Evolutionary conservation across 2,113 vertebrate species (phyloP), one percentile per base, ranked within the genome.

Genomic region (Zapornia atra): DNA sequence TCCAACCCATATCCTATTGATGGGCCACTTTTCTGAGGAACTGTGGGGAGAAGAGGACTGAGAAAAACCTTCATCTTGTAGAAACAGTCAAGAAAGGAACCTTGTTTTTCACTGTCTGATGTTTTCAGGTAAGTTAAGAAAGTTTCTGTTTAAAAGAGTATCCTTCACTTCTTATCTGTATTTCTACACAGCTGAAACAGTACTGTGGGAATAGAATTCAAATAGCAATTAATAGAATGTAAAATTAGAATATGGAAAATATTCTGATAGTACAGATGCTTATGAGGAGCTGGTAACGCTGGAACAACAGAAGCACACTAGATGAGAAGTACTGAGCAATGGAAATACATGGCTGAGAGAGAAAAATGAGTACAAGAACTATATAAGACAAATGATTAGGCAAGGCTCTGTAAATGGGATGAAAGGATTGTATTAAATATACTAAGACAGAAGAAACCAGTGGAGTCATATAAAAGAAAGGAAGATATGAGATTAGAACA

Each of bases 401-500:
- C 21, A 71, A 60, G 25, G 11, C 38, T 90, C 48, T 61, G 44
- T 31, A 93, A 94, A 64, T 59, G 56, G 56, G 48, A 95, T 87
- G 48, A 92, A 96, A 89, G 40, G 36, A 87, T 36, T 80, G 34
- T 21, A 89, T 61, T 91, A 85, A 75, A 87, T 79, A 85, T 36
- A 72, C 2, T 2, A 72, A 83, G 11, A 88, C n/a, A 92, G n/a
- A 87, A 64, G 42, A 78, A 86, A 28, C 7, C 51, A 86, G 72
- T 6, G 5, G 14, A 95, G 15, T 34, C 53, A 92, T 54, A 79
- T 78, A 78, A 92, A 91, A 84, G 61, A 71, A 42, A 51, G 60
- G 31, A 90, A 54, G 59, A 70, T 40, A 92, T 40, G 34, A 84
- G 56, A 95, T 95, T 84, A 89, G 31, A 92, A 87, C 24, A 87